Base-by-base conservation (phyloP, 1,140 invertebrate species). In the Geopemphigus sp. region DNA sequence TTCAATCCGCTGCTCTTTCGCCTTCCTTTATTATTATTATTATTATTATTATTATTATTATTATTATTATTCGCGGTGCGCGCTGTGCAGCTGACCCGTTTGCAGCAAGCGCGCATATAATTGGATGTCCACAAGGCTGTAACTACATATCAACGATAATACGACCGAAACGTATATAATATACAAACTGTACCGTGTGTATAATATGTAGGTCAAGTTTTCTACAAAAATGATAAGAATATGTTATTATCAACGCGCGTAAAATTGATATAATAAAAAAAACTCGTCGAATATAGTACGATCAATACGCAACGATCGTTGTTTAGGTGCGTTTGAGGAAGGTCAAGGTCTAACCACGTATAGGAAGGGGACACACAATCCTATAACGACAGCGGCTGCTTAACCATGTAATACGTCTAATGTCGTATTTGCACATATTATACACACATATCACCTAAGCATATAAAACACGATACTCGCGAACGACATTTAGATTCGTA, bases 171-270 rank as follows among this genome's bases (percentile, higher is more conserved):
- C 5, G 11, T 45, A 45, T 45, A 50, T 50, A 50, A 12, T 50
- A 50, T 50, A 12, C 47, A 10, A 10, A 63, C 26, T 17, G 12
- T 63, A 32, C 26, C 15, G 10, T 22, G 19, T 22, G 54, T 6
- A 24, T 50, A 70, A 47, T 72, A 72, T 54, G 68, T 72, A 72
- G 68, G 68, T 72, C 68, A n/a, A 2, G 68, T 54, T 54, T 54
- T 72, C 68, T 54, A 29, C 11, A 19, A 26, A 32, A 4, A n/a
- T 22, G 26, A 72, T 54, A 72, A 63, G 26, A 63, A 11, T 50
- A 8, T 29, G 53, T 63, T 68, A 47, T 68, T 68, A 68, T 68
- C 47, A 29, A 29, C 17, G 17, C 4, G 26, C 47, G 15, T 11
- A 6, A 5, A 29, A 72, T 8, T 29, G 50, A 72, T 72, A n/a